Evolutionary conservation across 2,113 vertebrate species (phyloP), one percentile per base, ranked within the genome.

Genomic region (Sapajus apella): DNA sequence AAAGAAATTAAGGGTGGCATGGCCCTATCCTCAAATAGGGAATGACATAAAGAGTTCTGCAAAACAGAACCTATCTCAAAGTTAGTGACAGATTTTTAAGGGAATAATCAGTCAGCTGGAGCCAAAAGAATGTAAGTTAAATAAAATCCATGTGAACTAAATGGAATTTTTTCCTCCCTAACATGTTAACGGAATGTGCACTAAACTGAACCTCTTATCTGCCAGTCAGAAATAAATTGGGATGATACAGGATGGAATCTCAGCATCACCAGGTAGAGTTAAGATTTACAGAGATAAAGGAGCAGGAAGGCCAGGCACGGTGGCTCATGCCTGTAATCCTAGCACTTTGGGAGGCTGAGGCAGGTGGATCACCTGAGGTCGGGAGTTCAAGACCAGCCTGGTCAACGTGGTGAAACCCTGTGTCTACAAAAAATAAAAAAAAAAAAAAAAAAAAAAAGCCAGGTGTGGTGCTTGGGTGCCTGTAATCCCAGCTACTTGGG

Each of bases 251-350:
- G 37, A 82, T 84, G 55, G 52, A 47, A 64, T 91, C 61, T 81
- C 12, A 77, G n/a, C 18, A 25, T 90, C 47, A 94, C 30, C 13
- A 88, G 40, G 8, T 50, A 70, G 96, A 95, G 70, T 81, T 72
- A 80, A 76, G 94, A 82, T 76, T 83, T 97, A 70, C 91, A 91
- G 87, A 79, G 50, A 77, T 90, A 85, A 94, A 75, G 73, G 9
- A 89, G 13, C 14, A 86, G 75, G 61, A 64, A 13, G 5, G 27
- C 61, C 27, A 30, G 61, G 27, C 61, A 13, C 11, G 6, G 61
- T 64, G 61, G 27, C 61, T 32, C 27, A 64, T 5, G 6, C 61
- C 61, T 64, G 12, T 64, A 64, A 64, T 64, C 61, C 27, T 6
- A 64, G 27, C 27, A 64, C 61, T 64, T 64, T 64, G 13, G 61